Conservation (phyloP, 1,140 invertebrate species). For the Ceratoteleas bidentatus region DNA sequence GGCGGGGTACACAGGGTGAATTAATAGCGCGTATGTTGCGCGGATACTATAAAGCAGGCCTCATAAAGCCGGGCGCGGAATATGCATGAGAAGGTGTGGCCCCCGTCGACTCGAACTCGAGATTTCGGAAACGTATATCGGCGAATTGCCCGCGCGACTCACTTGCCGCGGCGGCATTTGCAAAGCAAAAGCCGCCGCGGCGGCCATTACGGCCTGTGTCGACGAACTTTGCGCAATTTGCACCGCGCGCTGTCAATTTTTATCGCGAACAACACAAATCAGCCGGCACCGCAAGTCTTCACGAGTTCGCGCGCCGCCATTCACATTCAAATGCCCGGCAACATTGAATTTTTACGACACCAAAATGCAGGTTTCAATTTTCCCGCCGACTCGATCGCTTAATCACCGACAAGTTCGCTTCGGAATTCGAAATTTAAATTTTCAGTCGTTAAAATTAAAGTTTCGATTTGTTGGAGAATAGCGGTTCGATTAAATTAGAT, state of each 20-base stretch:
- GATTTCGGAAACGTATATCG: conserved; percentile 71
- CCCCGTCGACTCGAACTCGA: conserved; percentile 63
- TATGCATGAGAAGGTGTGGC: conserved; percentile 71
- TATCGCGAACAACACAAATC: conserved; percentile 30
- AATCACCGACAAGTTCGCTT: no score
- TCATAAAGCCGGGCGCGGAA: conserved; percentile 63
- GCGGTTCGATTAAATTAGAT: no score
- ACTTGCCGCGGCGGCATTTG: conserved; percentile 62
- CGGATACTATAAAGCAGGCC: conserved; percentile 66
- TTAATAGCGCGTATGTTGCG: conserved; percentile 68
- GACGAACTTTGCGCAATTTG: conserved; percentile 56
- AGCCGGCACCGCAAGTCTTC: conserved; percentile 1
- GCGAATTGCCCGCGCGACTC: conserved; percentile 66
- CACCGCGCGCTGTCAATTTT: conserved; percentile 51
- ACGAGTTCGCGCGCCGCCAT: neutral
- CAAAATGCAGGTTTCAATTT: neutral
- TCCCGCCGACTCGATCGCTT: neutral
- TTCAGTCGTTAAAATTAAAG: neutral
- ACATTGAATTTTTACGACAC: neutral
- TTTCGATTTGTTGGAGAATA: no score
- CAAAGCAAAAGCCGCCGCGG: conserved; percentile 64
- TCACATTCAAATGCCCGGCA: conserved; percentile 16
- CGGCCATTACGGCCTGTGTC: conserved; percentile 40
- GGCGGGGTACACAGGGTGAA: conserved; percentile 61
- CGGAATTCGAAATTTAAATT: neutral